Evolutionary conservation across 2,797 vertebrate genomes (phyloP).

Genomic region (Nannoperca obscura): DNA sequence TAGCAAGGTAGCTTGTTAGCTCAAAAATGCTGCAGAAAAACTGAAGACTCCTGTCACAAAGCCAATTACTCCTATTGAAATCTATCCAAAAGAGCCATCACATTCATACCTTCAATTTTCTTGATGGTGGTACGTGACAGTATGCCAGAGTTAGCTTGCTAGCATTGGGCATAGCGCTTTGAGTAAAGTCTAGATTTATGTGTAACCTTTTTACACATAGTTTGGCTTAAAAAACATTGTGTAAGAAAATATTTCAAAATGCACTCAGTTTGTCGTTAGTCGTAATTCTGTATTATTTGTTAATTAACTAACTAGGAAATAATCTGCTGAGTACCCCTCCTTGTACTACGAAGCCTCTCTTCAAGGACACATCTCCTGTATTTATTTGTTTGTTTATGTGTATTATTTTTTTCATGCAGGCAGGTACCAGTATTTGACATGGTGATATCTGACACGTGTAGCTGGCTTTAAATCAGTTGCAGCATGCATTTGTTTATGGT

Average conservation of each 20-base stretch:
- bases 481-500: not conserved
- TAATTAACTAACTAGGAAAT: not conserved
- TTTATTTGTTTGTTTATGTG: not conserved
- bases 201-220: not conserved
- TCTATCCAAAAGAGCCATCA: slow-evolving; percentile 38
- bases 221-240: not conserved
- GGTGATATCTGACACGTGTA: not conserved
- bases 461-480: not conserved
- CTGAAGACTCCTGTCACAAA: slow-evolving; percentile 56
- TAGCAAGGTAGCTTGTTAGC: slow-evolving; percentile 74
- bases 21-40: slow-evolving; percentile 47
- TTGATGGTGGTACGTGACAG: not conserved
- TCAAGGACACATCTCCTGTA: not conserved
- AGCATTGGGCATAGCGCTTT: not conserved
- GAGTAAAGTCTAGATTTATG: not conserved
- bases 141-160: slow-evolving; percentile 20
- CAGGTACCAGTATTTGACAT: not conserved
- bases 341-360: not conserved
- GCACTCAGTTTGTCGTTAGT: not conserved
- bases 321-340: not conserved
- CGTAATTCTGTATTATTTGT: not conserved
- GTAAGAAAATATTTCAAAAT: not conserved
- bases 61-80: slow-evolving; percentile 65
- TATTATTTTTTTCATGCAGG: not conserved
- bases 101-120: slow-evolving; percentile 2